Conservation (phyloP, 2,888 invertebrate species). For the Eurytoma adleriae region DNA sequence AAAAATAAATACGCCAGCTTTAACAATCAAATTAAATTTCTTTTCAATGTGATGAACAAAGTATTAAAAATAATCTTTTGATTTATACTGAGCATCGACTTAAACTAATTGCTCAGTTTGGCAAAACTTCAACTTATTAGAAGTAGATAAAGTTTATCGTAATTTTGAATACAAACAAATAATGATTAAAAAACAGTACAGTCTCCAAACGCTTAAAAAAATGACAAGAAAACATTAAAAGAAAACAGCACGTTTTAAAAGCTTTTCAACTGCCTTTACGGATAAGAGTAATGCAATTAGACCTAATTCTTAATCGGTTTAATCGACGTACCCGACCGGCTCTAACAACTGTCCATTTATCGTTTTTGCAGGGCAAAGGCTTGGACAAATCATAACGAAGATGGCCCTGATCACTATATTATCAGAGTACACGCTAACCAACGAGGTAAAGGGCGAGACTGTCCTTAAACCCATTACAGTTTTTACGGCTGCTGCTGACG, state of each 20-base stretch:
- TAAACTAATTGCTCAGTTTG: too few relatives aligned
- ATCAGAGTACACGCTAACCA: constrained; percentile 59
- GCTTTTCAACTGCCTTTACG: constrained; percentile 33
- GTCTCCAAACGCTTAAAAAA: too few relatives aligned
- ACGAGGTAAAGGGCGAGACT: constrained; percentile 48
- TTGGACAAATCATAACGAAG: constrained; percentile 64
- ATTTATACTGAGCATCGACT: too few relatives aligned
- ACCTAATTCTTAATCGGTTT: background rate
- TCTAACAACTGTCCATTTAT: background rate
- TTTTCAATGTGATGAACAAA: too few relatives aligned
- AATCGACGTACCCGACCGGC: background rate
- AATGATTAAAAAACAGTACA: too few relatives aligned
- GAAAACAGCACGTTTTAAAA: too few relatives aligned
- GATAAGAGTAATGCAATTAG: constrained; percentile 31
- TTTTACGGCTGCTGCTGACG: constrained; percentile 62
- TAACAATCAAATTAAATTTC: background rate
- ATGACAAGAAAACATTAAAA: too few relatives aligned
- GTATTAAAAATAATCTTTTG: too few relatives aligned
- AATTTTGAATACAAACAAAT: too few relatives aligned
- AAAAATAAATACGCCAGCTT: background rate
- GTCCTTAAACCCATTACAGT: constrained; percentile 59
- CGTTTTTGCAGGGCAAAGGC: constrained; percentile 63
- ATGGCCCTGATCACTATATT: constrained; percentile 63
- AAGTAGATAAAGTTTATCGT: too few relatives aligned
- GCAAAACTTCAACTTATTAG: too few relatives aligned